Base-by-base conservation (phyloP, 2,797 vertebrate species). In the Thunnus albacares region DNA sequence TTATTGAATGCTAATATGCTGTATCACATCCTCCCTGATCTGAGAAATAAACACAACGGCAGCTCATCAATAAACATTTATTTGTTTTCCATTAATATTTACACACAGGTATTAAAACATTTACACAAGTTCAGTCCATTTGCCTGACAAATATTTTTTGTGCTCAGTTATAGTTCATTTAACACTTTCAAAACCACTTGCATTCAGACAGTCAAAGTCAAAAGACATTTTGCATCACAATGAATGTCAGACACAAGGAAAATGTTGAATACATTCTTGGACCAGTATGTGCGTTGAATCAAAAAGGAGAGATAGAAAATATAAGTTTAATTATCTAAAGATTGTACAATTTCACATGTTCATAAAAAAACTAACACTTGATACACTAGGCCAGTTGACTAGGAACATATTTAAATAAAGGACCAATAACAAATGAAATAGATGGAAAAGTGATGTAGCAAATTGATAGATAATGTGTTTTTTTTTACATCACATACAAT, bases 1-100 rank as follows among this genome's bases (percentile, higher is more conserved):
- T 76, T 51, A 60, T 7, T 45, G 15, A 63, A 71, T 4, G 28
- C 58, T 82, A 38, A 51, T 18, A 28, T 41, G 13, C 60, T 78
- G 33, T 33, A 65, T 51, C 13, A 51, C 22, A 55, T 53, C 65
- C 8, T 7, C 56, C 26, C 5, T 24, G 5, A 10, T 67, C 30
- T 60, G 43, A 77, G n/a, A 85, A 92, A 91, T 81, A 87, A 92
- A 90, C 57, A 86, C 75, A 69, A 75, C 62, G 10, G 47, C 33
- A 71, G 61, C 79, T 95, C 91, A 93, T 94, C 93, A 95, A 95
- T 95, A 88, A 92, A 96, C 93, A 91, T 98, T 98, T 98, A 98
- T 98, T 97, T 91, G 65, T 92, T 89, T 92, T 9, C 52, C 76
- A 71, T 87, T 89, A 65, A 89, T 87, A 95, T 97, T 96, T 96